Conservation (phyloP, 2,113 vertebrate genomes). For the Scopus umbretta region DNA sequence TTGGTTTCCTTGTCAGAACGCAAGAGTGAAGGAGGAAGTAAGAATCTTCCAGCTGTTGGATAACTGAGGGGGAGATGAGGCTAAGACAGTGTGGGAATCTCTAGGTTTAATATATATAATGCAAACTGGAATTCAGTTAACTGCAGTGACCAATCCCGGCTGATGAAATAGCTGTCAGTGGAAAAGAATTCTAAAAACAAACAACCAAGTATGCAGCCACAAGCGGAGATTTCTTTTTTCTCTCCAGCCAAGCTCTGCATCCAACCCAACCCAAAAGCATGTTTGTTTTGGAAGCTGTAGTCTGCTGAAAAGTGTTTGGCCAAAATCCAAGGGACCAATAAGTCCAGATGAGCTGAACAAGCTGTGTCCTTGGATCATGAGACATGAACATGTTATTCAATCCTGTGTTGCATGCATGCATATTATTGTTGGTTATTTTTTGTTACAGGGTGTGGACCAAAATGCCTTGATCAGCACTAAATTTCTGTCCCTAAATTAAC, state of each 20-base stretch:
- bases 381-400: not conserved
- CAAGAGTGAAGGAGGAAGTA: not conserved
- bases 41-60: not conserved
- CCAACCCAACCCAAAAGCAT: conserved; percentile 26
- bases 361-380: not conserved
- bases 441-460: not conserved
- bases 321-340: conserved; percentile 28
- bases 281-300: conserved; percentile 42
- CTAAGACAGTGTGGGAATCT: not conserved
- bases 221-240: not conserved
- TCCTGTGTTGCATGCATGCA: not conserved
- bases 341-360: conserved; percentile 8
- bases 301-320: conserved; percentile 40
- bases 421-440: not conserved
- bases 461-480: not conserved
- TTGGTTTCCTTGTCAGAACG: not conserved
- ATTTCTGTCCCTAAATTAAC: not conserved
- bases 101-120: not conserved
- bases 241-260: conserved; percentile 4
- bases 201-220: not conserved
- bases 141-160: not conserved
- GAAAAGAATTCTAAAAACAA: not conserved
- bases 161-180: conserved; percentile 11
- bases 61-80: not conserved
- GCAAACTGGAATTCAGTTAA: not conserved